Evolutionary conservation across 2,888 invertebrate species (phyloP).

Genomic region (Desoria tigrina): DNA sequence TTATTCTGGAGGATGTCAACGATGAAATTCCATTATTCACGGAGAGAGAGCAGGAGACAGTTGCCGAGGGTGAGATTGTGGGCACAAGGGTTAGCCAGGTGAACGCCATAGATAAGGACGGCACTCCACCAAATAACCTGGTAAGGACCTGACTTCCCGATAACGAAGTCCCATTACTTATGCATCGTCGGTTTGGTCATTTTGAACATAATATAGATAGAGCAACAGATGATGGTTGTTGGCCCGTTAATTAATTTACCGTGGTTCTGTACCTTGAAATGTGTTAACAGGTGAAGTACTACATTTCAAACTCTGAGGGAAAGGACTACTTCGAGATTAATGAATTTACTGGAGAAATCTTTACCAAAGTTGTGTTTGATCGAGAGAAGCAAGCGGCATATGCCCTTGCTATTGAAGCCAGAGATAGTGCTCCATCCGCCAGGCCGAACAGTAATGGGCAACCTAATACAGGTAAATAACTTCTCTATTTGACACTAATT

Average conservation of each 20-base stretch:
- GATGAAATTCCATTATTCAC: conserved; percentile 96
- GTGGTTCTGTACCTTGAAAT: conserved; percentile 23
- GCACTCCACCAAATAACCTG: conserved; percentile 91
- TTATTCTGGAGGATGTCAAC: conserved; percentile 82
- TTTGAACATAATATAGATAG: too few relatives aligned
- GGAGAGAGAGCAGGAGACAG: conserved; percentile 91
- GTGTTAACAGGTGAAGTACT: conserved; percentile 79
- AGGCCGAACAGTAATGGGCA: conserved; percentile 89
- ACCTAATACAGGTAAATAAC: conserved; percentile 86
- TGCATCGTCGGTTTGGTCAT: background rate
- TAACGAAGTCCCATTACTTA: background rate
- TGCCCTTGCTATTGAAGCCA: conserved; percentile 93
- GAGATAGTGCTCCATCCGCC: conserved; percentile 95
- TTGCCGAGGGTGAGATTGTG: conserved; percentile 89
- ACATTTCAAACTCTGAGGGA: conserved; percentile 89
- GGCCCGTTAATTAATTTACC: background rate
- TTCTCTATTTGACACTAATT: too few relatives aligned
- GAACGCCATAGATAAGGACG: conserved; percentile 94
- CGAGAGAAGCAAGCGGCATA: conserved; percentile 96
- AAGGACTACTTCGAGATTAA: conserved; percentile 96
- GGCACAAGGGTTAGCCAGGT: conserved; percentile 94
- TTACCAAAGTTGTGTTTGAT: conserved; percentile 93
- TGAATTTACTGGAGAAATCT: conserved; percentile 91
- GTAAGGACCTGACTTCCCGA: conserved; percentile 59
- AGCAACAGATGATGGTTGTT: too few relatives aligned